Conservation (phyloP, 2,888 invertebrate genomes). For the Pyralis farinalis region DNA sequence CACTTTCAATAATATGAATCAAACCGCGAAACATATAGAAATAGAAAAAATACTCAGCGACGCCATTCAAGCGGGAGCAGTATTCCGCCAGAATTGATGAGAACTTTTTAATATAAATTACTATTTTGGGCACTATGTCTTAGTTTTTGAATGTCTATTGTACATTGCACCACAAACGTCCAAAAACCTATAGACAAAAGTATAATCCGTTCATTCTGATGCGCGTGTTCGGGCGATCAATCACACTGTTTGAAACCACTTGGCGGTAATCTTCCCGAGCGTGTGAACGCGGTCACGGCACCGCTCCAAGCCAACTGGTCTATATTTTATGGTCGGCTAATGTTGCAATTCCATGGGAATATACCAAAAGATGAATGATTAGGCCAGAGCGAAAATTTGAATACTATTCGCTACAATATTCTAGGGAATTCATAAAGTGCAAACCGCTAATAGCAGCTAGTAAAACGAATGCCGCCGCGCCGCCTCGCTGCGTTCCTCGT, state of each 20-base stretch:
- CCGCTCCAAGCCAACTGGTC: conserved; percentile 38
- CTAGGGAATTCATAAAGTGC: conserved; percentile 10
- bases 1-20: too few relatives aligned
- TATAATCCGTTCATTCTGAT: conserved; percentile 55
- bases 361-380: conserved; percentile 29
- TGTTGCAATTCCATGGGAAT: conserved; percentile 62
- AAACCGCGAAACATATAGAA: too few relatives aligned
- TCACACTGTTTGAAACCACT: conserved; percentile 59
- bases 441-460: conserved; percentile 5
- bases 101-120: too few relatives aligned
- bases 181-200: conserved; percentile 44
- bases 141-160: too few relatives aligned
- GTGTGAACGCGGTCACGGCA: conserved; percentile 73
- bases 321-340: conserved; percentile 55
- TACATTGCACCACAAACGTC: conserved; percentile 26
- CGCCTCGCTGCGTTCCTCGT: background rate
- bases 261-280: conserved; percentile 60
- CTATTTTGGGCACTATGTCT: too few relatives aligned
- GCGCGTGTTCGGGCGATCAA: conserved; percentile 62
- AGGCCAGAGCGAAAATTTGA: conserved; percentile 17
- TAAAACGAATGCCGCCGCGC: background rate
- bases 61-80: too few relatives aligned
- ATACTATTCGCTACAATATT: conserved; percentile 15
- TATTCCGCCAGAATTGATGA: too few relatives aligned
- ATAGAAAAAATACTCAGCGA: too few relatives aligned